Conservation (phyloP, 2,888 invertebrate species). For the Zootermopsis nevadensis region DNA sequence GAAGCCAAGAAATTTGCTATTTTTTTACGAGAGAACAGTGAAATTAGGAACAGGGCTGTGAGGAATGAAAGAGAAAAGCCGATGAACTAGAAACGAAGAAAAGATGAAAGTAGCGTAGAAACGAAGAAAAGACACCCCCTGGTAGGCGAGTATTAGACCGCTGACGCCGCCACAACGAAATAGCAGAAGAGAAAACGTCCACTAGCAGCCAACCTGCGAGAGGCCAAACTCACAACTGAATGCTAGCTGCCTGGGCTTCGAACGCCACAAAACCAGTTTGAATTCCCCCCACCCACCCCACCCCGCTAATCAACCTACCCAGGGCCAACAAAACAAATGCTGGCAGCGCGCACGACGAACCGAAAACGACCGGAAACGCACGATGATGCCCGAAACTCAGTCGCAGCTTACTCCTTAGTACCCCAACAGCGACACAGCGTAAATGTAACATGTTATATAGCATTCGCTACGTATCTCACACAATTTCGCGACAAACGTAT, state of each 20-base stretch:
- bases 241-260: conserved; percentile 32
- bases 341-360: conserved; percentile 27
- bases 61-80: background rate
- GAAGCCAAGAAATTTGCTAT: background rate
- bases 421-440: background rate
- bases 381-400: conserved; percentile 1
- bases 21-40: background rate
- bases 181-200: conserved; percentile 33
- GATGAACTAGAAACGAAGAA: conserved; percentile 24
- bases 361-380: conserved; percentile 10
- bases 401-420: background rate
- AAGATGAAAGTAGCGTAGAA: conserved; percentile 27
- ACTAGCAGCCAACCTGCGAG: conserved; percentile 30
- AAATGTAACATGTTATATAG: background rate
- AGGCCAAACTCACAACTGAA: conserved; percentile 40
- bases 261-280: conserved; percentile 40
- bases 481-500: too few species aligned
- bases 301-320: conserved; percentile 15
- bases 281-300: conserved; percentile 15
- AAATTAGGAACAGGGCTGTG: background rate
- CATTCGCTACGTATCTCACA: too few species aligned
- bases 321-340: background rate
- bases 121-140: conserved; percentile 41
- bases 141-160: conserved; percentile 34
- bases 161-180: conserved; percentile 37